Evolutionary conservation across 2,888 invertebrate genomes (phyloP).

Genomic region (Spicauda simplicius): DNA sequence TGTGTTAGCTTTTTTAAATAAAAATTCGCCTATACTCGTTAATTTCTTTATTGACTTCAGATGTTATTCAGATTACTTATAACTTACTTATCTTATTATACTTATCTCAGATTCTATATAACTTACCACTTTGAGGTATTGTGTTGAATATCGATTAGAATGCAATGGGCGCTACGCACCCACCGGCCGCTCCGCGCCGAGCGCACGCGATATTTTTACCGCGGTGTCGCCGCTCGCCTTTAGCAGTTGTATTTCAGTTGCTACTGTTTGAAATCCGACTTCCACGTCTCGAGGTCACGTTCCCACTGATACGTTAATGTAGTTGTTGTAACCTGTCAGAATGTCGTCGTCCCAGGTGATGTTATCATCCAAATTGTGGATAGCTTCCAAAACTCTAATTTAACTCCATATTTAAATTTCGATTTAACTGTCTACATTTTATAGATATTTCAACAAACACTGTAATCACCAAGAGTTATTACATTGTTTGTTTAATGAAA

Average conservation of each 20-base stretch:
- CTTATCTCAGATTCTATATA: too few relatives aligned
- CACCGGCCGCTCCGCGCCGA: slow-evolving; percentile 4
- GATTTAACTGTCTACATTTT: too few relatives aligned
- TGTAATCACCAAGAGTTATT: too few relatives aligned
- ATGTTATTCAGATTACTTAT: too few relatives aligned
- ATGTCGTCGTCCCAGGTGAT: not conserved
- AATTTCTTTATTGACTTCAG: too few relatives aligned
- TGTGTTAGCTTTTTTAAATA: too few relatives aligned
- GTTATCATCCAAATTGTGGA: slow-evolving; percentile 1
- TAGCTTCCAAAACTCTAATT: slow-evolving; percentile 3
- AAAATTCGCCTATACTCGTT: too few relatives aligned
- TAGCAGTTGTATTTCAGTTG: slow-evolving; percentile 48
- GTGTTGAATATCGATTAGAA: not conserved
- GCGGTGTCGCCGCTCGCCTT: slow-evolving; percentile 40
- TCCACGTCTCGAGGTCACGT: slow-evolving; percentile 37
- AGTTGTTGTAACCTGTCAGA: slow-evolving; percentile 9
- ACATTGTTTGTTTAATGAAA: not conserved
- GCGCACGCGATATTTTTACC: slow-evolving; percentile 57
- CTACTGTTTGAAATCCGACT: slow-evolving; percentile 35
- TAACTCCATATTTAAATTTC: not conserved
- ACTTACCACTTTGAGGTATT: not conserved
- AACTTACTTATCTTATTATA: too few relatives aligned
- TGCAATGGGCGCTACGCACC: not conserved
- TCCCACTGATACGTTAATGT: not conserved
- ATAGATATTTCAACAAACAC: too few relatives aligned